These are phyloP conservation scores for Acanthochromis polyacanthus DNA, from an alignment of 2,113 vertebrate species.

Conservation along the genomic window DNA sequence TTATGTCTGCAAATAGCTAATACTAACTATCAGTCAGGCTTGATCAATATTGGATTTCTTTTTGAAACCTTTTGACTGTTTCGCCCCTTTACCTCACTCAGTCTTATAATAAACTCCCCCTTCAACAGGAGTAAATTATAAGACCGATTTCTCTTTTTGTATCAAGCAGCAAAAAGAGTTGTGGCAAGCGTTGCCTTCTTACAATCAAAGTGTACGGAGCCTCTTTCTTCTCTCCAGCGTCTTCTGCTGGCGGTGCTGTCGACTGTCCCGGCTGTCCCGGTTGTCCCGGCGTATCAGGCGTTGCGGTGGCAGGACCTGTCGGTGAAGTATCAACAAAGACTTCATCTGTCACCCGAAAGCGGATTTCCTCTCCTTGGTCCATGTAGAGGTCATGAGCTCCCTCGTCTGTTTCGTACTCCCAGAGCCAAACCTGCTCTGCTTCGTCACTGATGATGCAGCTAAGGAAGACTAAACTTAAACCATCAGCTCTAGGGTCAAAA, in stretches of 20 bases:
- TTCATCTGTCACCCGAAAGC: conserved; percentile 95
- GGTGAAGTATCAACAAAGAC: conserved; percentile 96
- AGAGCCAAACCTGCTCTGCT: conserved; percentile 97
- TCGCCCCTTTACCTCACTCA: too few species aligned
- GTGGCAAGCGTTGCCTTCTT: conserved; percentile 49
- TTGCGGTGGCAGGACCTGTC: conserved; percentile 87
- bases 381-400: conserved; percentile 98
- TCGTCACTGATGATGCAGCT: conserved; percentile 89
- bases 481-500: too few species aligned
- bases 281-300: conserved; percentile 70
- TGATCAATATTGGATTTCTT: too few species aligned
- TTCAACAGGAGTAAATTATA: too few species aligned
- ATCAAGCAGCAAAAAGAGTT: too few species aligned
- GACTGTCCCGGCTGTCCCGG: conserved; percentile 66
- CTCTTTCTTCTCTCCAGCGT: conserved; percentile 89
- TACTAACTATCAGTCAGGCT: too few species aligned
- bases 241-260: conserved; percentile 52
- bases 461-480: conserved; percentile 72
- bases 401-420: conserved; percentile 98
- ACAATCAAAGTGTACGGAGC: conserved; percentile 95
- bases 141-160: too few species aligned
- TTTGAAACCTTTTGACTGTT: too few species aligned
- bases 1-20: too few species aligned
- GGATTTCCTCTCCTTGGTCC: conserved; percentile 96
- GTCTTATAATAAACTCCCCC: too few species aligned